Evolutionary conservation across 2,113 vertebrate genomes (phyloP).

Genomic region (Crotalus helleri): DNA sequence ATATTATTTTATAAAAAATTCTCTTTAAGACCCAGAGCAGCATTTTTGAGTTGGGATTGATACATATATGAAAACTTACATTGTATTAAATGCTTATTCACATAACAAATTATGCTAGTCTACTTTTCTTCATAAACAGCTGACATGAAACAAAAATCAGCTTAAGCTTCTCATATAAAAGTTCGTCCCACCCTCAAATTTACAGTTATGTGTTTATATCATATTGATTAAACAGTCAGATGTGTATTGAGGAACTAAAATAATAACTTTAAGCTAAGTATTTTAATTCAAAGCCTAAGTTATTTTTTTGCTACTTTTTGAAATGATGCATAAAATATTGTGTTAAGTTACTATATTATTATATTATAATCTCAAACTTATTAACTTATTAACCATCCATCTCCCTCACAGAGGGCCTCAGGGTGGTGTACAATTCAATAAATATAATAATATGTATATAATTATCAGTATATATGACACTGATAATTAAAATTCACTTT

Average conservation of each 20-base stretch:
- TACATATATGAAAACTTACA: background rate
- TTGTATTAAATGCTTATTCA: background rate
- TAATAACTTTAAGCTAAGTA: background rate
- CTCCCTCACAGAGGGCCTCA: background rate
- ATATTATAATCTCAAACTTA: background rate
- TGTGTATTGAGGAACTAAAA: background rate
- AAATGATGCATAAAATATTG: background rate
- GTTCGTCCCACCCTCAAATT: background rate
- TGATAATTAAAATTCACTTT: background rate
- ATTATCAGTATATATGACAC: background rate
- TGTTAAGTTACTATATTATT: too few species aligned
- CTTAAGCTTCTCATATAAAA: background rate
- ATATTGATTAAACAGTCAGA: background rate
- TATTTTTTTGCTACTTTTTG: background rate
- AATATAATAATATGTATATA: background rate
- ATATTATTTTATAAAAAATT: too few species aligned
- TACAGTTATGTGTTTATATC: background rate
- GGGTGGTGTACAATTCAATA: background rate
- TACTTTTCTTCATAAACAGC: background rate
- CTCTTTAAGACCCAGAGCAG: background rate
- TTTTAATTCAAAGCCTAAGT: background rate
- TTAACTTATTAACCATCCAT: background rate
- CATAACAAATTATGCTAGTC: background rate
- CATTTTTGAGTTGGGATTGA: too few species aligned
- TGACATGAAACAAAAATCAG: background rate